Percentiles rank a stretch among this genome's conserved stretches.
Evolutionary conservation across 2,888 invertebrate genomes (phyloP).

Genomic region (Fragum whitleyi): DNA sequence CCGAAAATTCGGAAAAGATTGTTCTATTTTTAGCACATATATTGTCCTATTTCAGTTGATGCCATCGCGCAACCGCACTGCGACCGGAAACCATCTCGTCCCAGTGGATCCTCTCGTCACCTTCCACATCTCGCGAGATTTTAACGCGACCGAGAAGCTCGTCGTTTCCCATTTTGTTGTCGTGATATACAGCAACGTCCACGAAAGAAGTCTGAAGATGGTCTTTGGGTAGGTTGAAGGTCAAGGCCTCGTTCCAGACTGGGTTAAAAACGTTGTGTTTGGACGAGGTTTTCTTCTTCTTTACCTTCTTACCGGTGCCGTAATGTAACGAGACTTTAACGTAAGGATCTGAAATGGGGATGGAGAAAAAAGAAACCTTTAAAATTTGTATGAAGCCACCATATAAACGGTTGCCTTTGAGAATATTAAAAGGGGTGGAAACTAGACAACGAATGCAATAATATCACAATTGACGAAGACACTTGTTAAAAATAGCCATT

Average conservation of each 20-base stretch:
- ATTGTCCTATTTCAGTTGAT: conserved; percentile 38
- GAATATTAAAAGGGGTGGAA: too few relatives aligned
- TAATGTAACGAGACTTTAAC: conserved; percentile 94
- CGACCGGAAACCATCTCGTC: conserved; percentile 79
- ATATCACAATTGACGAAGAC: too few relatives aligned
- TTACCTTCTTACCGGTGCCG: conserved; percentile 93
- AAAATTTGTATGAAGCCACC: too few relatives aligned
- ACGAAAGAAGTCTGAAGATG: conserved; percentile 87
- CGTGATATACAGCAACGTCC: conserved; percentile 88
- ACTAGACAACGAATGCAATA: too few relatives aligned
- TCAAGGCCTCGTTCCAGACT: conserved; percentile 96
- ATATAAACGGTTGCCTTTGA: too few relatives aligned
- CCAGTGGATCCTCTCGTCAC: conserved; percentile 81
- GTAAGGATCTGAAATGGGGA: conserved; percentile 90
- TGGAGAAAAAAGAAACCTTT: conserved; percentile 5
- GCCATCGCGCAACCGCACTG: conserved; percentile 80
- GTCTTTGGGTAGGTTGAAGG: conserved; percentile 89
- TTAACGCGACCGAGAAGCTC: conserved; percentile 87
- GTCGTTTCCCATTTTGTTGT: conserved; percentile 88
- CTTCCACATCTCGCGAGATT: conserved; percentile 85
- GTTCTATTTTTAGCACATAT: too few relatives aligned
- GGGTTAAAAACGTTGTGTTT: conserved; percentile 92
- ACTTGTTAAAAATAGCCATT: too few relatives aligned
- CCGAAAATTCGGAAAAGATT: too few relatives aligned
- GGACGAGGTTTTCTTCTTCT: conserved; percentile 93